Base-by-base conservation (phyloP, 1,140 invertebrate genomes). In the Brachionus calyciflorus region DNA sequence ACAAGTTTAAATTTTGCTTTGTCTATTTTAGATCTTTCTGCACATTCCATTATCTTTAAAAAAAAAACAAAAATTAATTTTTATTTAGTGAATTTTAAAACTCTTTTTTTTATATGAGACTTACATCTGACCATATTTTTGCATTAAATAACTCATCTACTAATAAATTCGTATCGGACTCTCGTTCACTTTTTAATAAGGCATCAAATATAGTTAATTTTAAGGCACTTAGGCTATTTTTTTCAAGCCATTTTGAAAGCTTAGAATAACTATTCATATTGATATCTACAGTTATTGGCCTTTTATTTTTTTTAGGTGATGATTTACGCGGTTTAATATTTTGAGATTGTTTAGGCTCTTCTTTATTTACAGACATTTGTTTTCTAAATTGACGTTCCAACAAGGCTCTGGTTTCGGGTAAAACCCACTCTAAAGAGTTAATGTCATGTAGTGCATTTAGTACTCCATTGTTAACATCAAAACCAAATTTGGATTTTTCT, bases 391-490 rank as follows among this genome's bases (percentile, higher is more conserved):
- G 40, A 12, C 24, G 7, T 10, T 65, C 60, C n/a, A 65, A 24
- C 28, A 65, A 44, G 21, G 2, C 9, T 44, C 80, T 78, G 10
- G 83, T 84, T 73, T 85, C 84, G 21, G 83, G 83, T 9, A 84
- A 78, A n/a, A 84, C 63, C 84, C 84, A 85, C 76, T 82, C 81
- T 51, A 80, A 78, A 6, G 81, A 51, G 21, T 73, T 51, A 9
- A 51, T 51, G 40, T 51, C 69, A 26, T 73, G 69, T 12, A 73
- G 41, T 28, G 9, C 77, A 12, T 79, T 78, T 57, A 83, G 82
- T 7, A 79, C 65, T 9, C 82, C 82, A 63, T 78, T 80, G 44
- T 80, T 81, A 63, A 77, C 80, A 40, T 83, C 69, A 10, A 82
- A 82, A 17, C 83, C 79, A 26, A 83, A 77, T 55, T 83, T 55